Base-by-base conservation (phyloP, 2,797 vertebrate genomes). In the Manis javanica region DNA sequence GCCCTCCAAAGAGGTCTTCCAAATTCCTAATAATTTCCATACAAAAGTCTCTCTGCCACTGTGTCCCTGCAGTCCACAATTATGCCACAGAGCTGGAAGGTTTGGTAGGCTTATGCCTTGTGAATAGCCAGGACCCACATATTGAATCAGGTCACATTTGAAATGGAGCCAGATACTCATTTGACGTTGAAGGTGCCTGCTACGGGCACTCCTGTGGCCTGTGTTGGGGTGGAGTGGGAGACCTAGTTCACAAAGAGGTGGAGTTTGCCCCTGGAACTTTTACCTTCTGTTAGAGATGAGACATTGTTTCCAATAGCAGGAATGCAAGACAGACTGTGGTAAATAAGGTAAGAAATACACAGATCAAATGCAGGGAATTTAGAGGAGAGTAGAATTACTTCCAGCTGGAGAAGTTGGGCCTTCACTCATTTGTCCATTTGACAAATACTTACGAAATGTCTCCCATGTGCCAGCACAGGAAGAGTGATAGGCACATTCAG, bases 241-340 rank as follows among this genome's bases (percentile, higher is more conserved):
- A 18, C 9, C 14, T 64, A 24, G 31, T 46, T 93, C 34, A 72
- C 81, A 83, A 79, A 66, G 57, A 85, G 59, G 26, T 23, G 42
- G 55, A 23, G 55, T 55, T 88, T 94, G 49, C 3, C 14, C 14
- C 57, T 7, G 39, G 39, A 26, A 15, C 7, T 39, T 59, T 87
- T 78, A 24, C 31, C 68, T 72, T 57, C 53, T 23, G 42, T 24
- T 31, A 61, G 46, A n/a, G 55, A 42, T 51, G 72, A 90, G 57
- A 53, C 37, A 29, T 1, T 13, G 81, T 92, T 87, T 94, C 64
- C 91, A 46, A 57, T 5, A 86, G 63, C 77, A 83, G 88, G 46
- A 71, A 87, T 92, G 53, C 34, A 79, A 90, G 57, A 21, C 83
- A 93, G 90, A 91, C 55, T 86, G 34, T 97, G 72, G 66, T 69